These are phyloP conservation scores for Pristionchus exspectatus DNA, from an alignment of 2,888 invertebrate species.

Conservation along the genomic window DNA sequence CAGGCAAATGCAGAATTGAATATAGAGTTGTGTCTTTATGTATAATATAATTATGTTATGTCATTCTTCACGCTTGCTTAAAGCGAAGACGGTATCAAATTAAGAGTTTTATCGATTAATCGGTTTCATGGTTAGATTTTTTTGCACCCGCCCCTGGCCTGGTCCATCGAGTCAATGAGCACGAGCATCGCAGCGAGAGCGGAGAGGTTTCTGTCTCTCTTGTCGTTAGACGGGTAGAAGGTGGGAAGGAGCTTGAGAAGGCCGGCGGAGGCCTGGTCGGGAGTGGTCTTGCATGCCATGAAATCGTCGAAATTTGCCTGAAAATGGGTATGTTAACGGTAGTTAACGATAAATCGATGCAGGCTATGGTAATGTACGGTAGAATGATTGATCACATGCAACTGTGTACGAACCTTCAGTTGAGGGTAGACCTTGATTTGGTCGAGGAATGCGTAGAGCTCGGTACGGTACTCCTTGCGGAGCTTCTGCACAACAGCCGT, in stretches of 20 bases:
- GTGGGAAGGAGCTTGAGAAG: background rate
- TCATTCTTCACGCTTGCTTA: no score
- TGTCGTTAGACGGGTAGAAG: background rate
- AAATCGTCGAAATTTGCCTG: background rate
- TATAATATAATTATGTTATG: no score
- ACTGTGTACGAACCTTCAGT: background rate
- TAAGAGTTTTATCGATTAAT: no score
- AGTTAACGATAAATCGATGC: background rate
- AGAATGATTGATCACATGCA: background rate
- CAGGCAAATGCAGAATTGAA: no score
- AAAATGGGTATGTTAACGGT: background rate
- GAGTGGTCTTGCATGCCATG: background rate
- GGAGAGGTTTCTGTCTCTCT: background rate
- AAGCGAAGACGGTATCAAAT: no score
- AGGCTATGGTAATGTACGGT: background rate
- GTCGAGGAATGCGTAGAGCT: background rate
- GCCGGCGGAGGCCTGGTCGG: background rate
- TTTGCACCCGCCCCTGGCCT: background rate
- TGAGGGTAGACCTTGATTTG: background rate
- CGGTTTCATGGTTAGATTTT: background rate
- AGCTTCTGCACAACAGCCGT: background rate
- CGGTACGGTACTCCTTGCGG: background rate
- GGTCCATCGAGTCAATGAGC: background rate
- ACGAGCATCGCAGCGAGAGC: background rate
- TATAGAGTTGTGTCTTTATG: no score